phyloP scores from a whole-genome alignment of 2,888 invertebrate genomes.

The Bhutanitis thaidina region DNA sequence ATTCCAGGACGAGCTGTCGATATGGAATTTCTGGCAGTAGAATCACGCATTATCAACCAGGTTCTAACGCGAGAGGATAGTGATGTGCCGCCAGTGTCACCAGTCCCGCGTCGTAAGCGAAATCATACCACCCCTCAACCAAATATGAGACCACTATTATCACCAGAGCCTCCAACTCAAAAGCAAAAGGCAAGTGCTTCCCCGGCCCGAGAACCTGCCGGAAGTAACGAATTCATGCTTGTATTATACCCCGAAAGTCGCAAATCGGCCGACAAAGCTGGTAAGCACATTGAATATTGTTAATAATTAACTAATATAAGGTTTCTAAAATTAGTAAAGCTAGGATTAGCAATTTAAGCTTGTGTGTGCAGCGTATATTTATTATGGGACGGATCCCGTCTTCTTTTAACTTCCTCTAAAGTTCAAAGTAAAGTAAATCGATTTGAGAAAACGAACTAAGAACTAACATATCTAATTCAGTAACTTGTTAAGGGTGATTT shows the following conservation, averaged over 20 bases:
- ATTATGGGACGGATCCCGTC: too few species aligned
- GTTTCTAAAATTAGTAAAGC: too few species aligned
- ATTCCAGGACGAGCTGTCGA: constrained; percentile 89
- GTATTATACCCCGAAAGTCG: constrained; percentile 83
- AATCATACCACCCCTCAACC: constrained; percentile 25
- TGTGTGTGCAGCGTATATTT: too few species aligned
- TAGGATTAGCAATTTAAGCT: too few species aligned
- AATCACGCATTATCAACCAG: constrained; percentile 64
- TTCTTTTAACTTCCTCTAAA: too few species aligned
- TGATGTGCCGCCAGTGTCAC: constrained; percentile 47
- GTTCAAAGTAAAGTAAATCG: too few species aligned
- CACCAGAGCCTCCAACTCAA: constrained; percentile 24
- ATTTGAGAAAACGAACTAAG: too few species aligned
- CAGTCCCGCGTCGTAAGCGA: constrained; percentile 62
- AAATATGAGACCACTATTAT: constrained; percentile 29
- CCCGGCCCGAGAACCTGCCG: constrained; percentile 55
- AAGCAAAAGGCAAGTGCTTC: constrained; percentile 42
- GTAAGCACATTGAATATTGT: constrained; percentile 38
- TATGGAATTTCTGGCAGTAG: constrained; percentile 69
- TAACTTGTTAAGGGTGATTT: too few species aligned
- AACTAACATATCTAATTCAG: too few species aligned
- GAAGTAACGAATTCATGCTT: constrained; percentile 90
- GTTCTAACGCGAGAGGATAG: constrained; percentile 53
- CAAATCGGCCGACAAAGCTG: constrained; percentile 70
- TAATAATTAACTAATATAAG: neutral